These are phyloP conservation scores for Vespertilio murinus DNA, from an alignment of 2,797 vertebrate genomes.

Conservation along the genomic window DNA sequence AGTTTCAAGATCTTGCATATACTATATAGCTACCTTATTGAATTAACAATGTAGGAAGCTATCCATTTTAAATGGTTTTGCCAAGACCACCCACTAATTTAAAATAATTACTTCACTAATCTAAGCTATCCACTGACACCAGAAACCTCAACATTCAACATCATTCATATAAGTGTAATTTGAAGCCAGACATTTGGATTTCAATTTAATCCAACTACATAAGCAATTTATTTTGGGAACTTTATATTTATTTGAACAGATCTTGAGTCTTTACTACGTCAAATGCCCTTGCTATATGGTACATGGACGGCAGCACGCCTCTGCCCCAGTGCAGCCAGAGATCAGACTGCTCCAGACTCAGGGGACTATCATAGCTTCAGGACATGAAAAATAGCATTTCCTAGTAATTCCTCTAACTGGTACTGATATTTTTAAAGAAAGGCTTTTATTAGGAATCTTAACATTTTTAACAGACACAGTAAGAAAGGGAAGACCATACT, in stretches of 20 bases:
- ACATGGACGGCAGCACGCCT: neutral
- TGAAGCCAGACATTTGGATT: slow-evolving; percentile 63
- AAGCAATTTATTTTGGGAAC: slow-evolving; percentile 9
- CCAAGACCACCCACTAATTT: slow-evolving; percentile 85
- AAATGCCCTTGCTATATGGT: neutral
- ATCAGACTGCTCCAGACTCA: neutral
- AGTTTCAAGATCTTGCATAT: slow-evolving; percentile 67
- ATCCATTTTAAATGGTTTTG: slow-evolving; percentile 81
- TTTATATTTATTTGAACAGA: slow-evolving; percentile 53
- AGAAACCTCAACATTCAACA: slow-evolving; percentile 79
- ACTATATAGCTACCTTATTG: neutral
- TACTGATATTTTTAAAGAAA: neutral
- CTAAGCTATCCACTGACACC: slow-evolving; percentile 60
- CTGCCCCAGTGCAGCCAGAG: neutral
- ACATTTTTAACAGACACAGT: neutral
- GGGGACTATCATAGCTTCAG: neutral
- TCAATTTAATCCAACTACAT: slow-evolving; percentile 71
- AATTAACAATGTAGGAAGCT: slow-evolving; percentile 78
- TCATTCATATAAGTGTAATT: slow-evolving; percentile 67
- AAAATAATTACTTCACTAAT: slow-evolving; percentile 85
- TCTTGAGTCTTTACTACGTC: neutral
- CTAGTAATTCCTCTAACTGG: neutral
- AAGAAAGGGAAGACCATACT: neutral
- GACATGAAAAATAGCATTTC: neutral
- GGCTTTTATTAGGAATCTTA: neutral